A percentile compares a stretch with the other conserved stretches of the same genome.
Evolutionary conservation across 2,888 invertebrate genomes (phyloP).

Genomic region (Noctua janthe): DNA sequence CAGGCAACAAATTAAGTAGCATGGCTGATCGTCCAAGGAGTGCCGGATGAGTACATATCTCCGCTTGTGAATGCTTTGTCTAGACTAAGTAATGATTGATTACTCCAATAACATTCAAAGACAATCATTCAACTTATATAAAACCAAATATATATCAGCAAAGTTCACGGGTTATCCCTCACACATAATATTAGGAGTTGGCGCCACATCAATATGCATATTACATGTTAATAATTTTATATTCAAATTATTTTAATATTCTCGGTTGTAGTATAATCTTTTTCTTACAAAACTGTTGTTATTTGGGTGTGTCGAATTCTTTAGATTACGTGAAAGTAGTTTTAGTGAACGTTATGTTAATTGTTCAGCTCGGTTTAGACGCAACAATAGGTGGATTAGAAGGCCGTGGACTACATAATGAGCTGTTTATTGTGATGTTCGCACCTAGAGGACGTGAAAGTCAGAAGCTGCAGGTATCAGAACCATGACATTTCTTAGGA

Average conservation of each 20-base stretch:
- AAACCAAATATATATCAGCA: constrained; percentile 16
- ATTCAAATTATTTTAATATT: constrained; percentile 53
- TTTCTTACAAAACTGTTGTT: constrained; percentile 56
- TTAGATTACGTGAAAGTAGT: constrained; percentile 52
- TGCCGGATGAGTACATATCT: not conserved
- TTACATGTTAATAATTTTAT: constrained; percentile 45
- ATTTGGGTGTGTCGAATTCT: constrained; percentile 55
- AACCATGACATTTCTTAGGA: not conserved
- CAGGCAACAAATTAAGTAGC: not conserved
- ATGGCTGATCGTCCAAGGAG: not conserved
- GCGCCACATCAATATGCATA: constrained; percentile 54
- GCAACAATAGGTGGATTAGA: constrained; percentile 45
- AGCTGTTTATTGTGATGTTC: constrained; percentile 3
- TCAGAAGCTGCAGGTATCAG: not conserved
- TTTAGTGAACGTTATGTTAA: constrained; percentile 50
- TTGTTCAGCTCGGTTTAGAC: constrained; percentile 34
- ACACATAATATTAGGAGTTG: constrained; percentile 29
- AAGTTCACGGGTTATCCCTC: constrained; percentile 36
- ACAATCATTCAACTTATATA: constrained; percentile 13
- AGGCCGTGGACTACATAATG: constrained; percentile 41
- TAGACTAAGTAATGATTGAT: not conserved
- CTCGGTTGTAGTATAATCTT: constrained; percentile 44
- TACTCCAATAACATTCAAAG: not conserved
- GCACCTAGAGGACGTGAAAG: not conserved
- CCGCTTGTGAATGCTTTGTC: not conserved